Evolutionary conservation across 2,888 invertebrate species (phyloP).

Genomic region (Stegana nigrithorax): DNA sequence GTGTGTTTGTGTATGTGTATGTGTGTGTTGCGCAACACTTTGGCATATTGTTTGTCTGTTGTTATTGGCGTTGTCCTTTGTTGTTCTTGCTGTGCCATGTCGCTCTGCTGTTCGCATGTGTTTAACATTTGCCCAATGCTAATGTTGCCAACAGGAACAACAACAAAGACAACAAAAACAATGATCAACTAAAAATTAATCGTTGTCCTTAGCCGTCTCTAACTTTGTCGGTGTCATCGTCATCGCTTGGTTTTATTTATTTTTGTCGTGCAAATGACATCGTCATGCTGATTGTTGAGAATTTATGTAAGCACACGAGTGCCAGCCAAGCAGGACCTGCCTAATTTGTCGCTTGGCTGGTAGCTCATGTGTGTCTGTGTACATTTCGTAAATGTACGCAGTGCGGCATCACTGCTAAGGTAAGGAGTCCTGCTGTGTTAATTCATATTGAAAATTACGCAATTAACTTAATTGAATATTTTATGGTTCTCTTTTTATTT

Average conservation of each 20-base stretch:
- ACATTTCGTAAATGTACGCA: no score
- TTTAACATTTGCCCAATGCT: slow-evolving; percentile 11
- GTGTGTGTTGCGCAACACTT: slow-evolving; percentile 36
- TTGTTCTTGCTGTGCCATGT: slow-evolving; percentile 44
- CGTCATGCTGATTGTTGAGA: slow-evolving; percentile 45
- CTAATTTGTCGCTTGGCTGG: background rate
- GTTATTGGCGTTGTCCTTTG: slow-evolving; percentile 24
- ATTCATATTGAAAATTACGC: slow-evolving; percentile 47
- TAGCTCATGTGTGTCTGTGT: background rate
- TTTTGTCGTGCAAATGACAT: slow-evolving; percentile 54
- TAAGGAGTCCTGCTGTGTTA: slow-evolving; percentile 44
- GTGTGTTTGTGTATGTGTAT: background rate
- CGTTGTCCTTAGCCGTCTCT: background rate
- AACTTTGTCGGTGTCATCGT: slow-evolving; percentile 4
- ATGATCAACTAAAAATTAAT: no score
- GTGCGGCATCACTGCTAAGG: no score
- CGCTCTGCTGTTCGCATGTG: background rate
- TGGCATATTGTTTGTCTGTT: background rate
- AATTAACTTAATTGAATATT: slow-evolving; percentile 56
- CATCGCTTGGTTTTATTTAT: slow-evolving; percentile 40
- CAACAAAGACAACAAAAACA: slow-evolving; percentile 33
- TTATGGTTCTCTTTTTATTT: no score
- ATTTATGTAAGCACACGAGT: slow-evolving; percentile 46
- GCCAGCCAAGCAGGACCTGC: background rate
- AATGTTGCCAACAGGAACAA: slow-evolving; percentile 41